Evolutionary conservation across 1,140 invertebrate genomes (phyloP).

Genomic region (Tetramorium parvispinum): DNA sequence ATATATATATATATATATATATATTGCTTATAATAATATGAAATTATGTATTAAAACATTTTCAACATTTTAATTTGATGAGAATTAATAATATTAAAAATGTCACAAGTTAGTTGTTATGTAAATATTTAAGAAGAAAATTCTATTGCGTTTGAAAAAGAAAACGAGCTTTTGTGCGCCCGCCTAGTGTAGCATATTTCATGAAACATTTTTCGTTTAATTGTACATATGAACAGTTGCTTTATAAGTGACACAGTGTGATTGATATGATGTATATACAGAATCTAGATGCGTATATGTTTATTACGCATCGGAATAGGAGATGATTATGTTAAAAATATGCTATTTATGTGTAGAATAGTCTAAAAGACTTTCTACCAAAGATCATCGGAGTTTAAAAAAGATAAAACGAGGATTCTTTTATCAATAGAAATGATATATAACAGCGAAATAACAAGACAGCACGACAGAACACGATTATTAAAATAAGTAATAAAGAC

Average conservation of each 20-base stretch:
- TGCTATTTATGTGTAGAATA: slow-evolving; percentile 77
- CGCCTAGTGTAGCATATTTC: slow-evolving; percentile 67
- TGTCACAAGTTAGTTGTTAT: not conserved
- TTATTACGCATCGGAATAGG: slow-evolving; percentile 58
- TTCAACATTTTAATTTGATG: not conserved
- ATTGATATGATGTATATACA: slow-evolving; percentile 76
- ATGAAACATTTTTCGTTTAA: slow-evolving; percentile 63
- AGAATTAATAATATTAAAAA: slow-evolving; percentile 5
- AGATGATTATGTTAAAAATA: slow-evolving; percentile 72
- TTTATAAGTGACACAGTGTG: slow-evolving; percentile 65
- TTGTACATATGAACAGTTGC: slow-evolving; percentile 77
- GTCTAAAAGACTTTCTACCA: slow-evolving; percentile 76
- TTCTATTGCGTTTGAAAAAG: not conserved
- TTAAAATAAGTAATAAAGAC: slow-evolving; percentile 61
- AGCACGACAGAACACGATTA: slow-evolving; percentile 78
- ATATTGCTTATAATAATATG: not conserved
- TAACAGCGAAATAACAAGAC: slow-evolving; percentile 67
- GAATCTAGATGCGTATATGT: slow-evolving; percentile 46
- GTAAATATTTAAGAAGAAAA: slow-evolving; percentile 4
- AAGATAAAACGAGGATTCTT: slow-evolving; percentile 51
- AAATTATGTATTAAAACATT: not conserved
- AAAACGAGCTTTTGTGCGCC: not conserved
- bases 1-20: not conserved
- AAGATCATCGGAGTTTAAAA: slow-evolving; percentile 65
- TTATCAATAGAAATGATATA: slow-evolving; percentile 68